Evolutionary conservation across 2,888 invertebrate genomes (phyloP), one percentile per base, ranked within the genome.

Genomic region (Mythimna impura): DNA sequence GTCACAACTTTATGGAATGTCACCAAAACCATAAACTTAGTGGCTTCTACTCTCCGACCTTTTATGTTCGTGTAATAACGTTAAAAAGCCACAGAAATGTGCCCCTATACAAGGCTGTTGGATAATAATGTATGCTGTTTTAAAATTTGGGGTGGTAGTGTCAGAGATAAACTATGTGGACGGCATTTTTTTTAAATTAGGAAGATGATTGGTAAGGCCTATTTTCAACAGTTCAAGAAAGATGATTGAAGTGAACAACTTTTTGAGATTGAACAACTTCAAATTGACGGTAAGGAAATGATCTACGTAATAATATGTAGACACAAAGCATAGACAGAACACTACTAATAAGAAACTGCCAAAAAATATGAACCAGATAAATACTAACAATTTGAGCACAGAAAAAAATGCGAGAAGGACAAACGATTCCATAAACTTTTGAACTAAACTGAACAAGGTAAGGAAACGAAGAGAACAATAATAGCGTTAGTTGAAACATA

Each of bases 61-160:
- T 85, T 78, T 76, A 69, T 73, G 63, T 52, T 61, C 70, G 52
- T 74, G 82, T 76, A 79, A 85, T 87, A 81, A 80, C 72, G 73
- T 85, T 82, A 80, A 85, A 83, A 82, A 83, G 72, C 82, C 80
- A 67, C 80, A 73, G 71, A 82, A 74, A 74, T 83, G 72, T 76
- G 64, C 71, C 61, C 72, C 71, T 82, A 66, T 78, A 81, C 66
- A 83, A 74, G 62, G 67, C 64, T 82, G 76, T 73, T 83, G 76
- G 73, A 71, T 78, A 73, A 76, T 77, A 85, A 83, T 69, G 64
- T 73, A 62, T 60, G 78, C n/a, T 55, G 70, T 61, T 76, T 71
- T 79, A 70, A 71, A 77, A 43, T 64, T 61, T 76, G 61, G 62
- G 73, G 80, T 63, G 36, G 30, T 20, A 62, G 40, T 80, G 60